Evolutionary conservation across 2,113 vertebrate species (phyloP), one percentile per base, ranked within the genome.

Genomic region (Strix uralensis): DNA sequence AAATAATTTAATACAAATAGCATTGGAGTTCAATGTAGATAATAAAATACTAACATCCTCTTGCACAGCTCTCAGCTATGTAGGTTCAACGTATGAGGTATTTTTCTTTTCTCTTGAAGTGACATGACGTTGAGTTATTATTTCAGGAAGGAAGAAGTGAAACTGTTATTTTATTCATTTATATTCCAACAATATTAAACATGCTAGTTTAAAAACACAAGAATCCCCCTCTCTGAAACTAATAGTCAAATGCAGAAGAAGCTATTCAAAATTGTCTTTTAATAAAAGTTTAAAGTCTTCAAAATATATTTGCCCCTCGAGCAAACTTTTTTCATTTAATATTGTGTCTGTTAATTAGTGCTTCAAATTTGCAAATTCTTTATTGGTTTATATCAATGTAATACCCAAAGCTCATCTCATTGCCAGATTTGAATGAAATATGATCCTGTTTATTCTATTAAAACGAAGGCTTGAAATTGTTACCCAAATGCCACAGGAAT

Each of bases 341-440:
- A 98, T 98, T 98, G 97, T 98, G 98, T 98, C 98, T 98, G 98
- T 99, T 99, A 99, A 99, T 99, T 98, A 99, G 98, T 98, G 98
- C 98, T 98, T 98, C 98, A 98, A 98, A 98, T 98, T 98, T 98
- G 98, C 98, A 98, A 98, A 98, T 98, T 98, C 98, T 99, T 98
- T 98, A 98, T 98, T 98, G 97, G 98, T 98, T 99, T 98, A 98
- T 98, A 98, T 98, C 98, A 98, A 92, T 98, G 98, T 98, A 98
- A 98, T 98, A 98, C 98, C 98, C 98, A 98, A 97, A 98, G 98
- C 98, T 98, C 98, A 99, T 98, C 98, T 98, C 97, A 98, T 98
- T 98, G 98, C 98, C 98, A 98, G 98, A 98, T 98, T 98, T 98
- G 98, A 99, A 99, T 98, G 98, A 99, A 99, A 99, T 98, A 98